Evolutionary conservation across 1,140 invertebrate species (phyloP).

Genomic region (Zophobas morio): DNA sequence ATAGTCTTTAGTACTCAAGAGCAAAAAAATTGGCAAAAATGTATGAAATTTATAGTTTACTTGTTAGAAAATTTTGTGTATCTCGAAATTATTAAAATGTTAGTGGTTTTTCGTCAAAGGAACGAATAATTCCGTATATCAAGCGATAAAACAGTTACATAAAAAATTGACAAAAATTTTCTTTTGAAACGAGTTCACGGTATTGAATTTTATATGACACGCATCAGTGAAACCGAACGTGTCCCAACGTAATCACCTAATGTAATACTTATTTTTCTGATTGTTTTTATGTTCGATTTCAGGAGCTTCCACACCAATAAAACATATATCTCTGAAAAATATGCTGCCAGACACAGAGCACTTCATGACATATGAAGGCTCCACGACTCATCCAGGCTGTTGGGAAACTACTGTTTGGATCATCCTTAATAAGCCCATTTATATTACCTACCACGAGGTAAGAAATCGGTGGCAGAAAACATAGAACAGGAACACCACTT

Average conservation of each 20-base stretch:
- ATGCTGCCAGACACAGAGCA: conserved; percentile 90
- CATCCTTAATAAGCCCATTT: conserved; percentile 96
- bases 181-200: neutral
- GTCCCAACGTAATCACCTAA: neutral
- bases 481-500: neutral
- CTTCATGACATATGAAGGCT: conserved; percentile 99
- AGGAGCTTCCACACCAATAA: conserved; percentile 86
- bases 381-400: conserved; percentile 94
- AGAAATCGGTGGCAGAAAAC: conserved; percentile 45
- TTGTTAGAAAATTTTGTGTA: no score
- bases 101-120: no score
- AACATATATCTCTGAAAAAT: conserved; percentile 85
- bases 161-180: neutral
- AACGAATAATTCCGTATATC: no score
- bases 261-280: conserved; percentile 19
- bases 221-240: neutral
- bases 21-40: no score
- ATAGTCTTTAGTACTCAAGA: no score
- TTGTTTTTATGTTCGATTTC: conserved; percentile 63
- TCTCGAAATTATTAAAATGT: no score
- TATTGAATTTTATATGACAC: neutral
- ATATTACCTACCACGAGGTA: conserved; percentile 93
- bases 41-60: no score
- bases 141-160: no score
- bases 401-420: conserved; percentile 96